Base-by-base conservation (phyloP, 1,140 invertebrate species). In the Thaumatotibia leucotreta region DNA sequence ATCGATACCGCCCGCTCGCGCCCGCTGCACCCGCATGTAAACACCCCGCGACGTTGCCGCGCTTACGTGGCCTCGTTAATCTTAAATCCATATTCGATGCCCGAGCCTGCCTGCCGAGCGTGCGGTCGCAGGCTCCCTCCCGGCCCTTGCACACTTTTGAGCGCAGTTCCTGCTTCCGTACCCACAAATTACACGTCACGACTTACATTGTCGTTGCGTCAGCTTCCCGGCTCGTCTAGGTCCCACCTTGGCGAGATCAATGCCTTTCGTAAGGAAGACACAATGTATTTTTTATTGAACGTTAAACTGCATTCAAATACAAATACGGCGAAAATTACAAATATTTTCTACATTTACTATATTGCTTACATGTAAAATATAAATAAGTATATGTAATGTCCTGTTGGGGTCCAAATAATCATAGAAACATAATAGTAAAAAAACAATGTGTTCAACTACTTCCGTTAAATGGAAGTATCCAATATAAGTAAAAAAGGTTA, bases 11-110 rank as follows among this genome's bases (percentile, higher is more conserved):
- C 62, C 67, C 52, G 72, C 77, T 66, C 71, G 76, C 69, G 67
- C 67, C 63, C 67, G 79, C 81, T 77, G 78, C 83, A 78, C 81
- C 82, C 77, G 76, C 80, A 83, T 80, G 82, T 85, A 84, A 85
- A 84, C 83, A 84, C 72, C 65, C 63, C 72, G 64, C 71, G 64
- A 65, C 67, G 69, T 49, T 67, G 63, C 68, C 70, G 63, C 69
- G 66, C 68, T 67, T 68, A 73, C 75, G 76, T 84, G 82, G 71
- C 84, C 84, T 86, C 84, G 83, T 87, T 88, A 89, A 89, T 89
- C 84, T 89, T 83, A 86, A 89, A 89, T 87, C 86, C 86, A 89
- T 89, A 87, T 86, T 58, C 52, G 52, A 58, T 45, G 39, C 17
- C 49, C 49, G 49, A n/a, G 50, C 22, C 50, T 29, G 50, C 52